Evolutionary conservation across 1,140 invertebrate species (phyloP), one percentile per base, ranked within the genome.

Genomic region (Armadillidium nasatum): DNA sequence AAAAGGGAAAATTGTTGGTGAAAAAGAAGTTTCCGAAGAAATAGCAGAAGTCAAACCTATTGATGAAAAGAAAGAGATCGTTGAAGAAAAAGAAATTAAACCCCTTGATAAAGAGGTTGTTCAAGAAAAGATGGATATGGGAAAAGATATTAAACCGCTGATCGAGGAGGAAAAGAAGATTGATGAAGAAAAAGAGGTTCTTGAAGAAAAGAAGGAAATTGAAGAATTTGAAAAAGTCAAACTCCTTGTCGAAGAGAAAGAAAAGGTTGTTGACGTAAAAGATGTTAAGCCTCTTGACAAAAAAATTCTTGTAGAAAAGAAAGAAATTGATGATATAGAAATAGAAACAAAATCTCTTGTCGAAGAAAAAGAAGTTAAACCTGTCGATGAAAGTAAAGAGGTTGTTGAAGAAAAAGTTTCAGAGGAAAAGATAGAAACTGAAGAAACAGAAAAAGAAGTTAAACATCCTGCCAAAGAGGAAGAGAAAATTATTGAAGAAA

Each of bases 251-350:
- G 78, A 79, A 44, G 76, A 78, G 44, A 76, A 86, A 78, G 84
- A 60, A 50, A 60, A 70, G 46, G 75, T 85, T 67, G 83, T 83
- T 19, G 84, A 85, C 21, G 83, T 85, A 80, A 84, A 84, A 19
- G 43, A 43, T 23, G 9, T 23, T 50, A 33, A 72, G 15, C 13
- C 21, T 6, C 11, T 54, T 54, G 23, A 45, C 73, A 10, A 13
- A 73, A 45, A 33, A 33, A 6, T 3, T 33, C 33, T 33, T 33
- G 33, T 3, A 33, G 33, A 33, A 33, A 33, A 33, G 33, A 33
- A 33, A 6, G 33, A 33, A 33, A 6, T 33, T 33, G 6, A 33
- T 1, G 15, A n/a, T 3, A 66, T 22, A 22, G 60, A 66, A 3
- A 22, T 3, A 22, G 21, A 66, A 3, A n/a, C 4, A 3, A n/a